These are phyloP conservation scores for Polietes domitor DNA, from an alignment of 2,888 invertebrate species.

Conservation along the genomic window DNA sequence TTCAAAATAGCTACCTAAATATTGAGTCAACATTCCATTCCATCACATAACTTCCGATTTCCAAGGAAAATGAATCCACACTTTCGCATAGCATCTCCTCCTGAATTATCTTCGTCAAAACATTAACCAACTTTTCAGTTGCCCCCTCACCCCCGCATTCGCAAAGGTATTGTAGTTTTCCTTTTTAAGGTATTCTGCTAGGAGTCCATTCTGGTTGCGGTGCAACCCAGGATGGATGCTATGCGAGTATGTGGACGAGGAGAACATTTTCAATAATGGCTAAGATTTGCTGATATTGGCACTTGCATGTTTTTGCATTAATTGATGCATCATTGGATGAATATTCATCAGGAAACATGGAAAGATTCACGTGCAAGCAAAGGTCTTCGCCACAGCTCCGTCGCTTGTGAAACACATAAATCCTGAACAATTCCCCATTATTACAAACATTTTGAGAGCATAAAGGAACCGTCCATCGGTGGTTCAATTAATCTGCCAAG, in stretches of 20 bases:
- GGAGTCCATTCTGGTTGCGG: not conserved
- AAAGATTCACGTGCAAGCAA: too few species aligned
- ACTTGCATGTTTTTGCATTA: conserved; percentile 47
- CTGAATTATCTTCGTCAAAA: too few species aligned
- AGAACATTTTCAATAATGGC: conserved; percentile 30
- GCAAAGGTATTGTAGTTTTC: too few species aligned
- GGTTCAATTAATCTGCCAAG: not conserved
- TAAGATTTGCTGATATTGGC: conserved; percentile 44
- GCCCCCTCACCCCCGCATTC: too few species aligned
- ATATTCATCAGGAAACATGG: conserved; percentile 34
- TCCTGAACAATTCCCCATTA: not conserved
- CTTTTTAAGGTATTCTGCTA: too few species aligned
- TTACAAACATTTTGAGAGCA: not conserved
- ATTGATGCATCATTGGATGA: conserved; percentile 49
- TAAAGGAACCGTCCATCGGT: not conserved
- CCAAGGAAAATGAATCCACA: too few species aligned
- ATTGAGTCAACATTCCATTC: too few species aligned
- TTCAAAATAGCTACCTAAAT: too few species aligned
- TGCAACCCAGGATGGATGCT: not conserved
- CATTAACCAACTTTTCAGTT: too few species aligned
- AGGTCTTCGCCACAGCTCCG: not conserved
- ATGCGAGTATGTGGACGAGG: not conserved
- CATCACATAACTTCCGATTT: too few species aligned
- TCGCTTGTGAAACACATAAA: conserved; percentile 6
- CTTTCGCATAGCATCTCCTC: too few species aligned